Conservation (phyloP, 2,888 invertebrate genomes). For the Suillia variegata region DNA sequence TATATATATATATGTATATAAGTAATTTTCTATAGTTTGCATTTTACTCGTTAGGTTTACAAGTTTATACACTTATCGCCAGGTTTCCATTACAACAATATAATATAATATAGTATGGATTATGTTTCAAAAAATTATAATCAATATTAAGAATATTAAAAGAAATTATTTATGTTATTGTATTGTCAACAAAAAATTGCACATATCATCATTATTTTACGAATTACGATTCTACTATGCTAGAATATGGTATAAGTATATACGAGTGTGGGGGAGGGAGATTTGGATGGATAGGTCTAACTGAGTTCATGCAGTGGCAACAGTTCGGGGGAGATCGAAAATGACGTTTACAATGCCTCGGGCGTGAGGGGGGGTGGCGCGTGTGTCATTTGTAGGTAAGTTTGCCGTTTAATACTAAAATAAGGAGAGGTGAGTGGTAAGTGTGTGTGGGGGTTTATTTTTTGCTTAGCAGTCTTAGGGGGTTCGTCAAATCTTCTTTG, state of each 20-base stretch:
- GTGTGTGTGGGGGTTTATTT: too few species aligned
- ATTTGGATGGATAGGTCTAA: neutral
- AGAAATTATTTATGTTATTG: conserved; percentile 13
- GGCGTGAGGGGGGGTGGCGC: too few species aligned
- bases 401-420: neutral
- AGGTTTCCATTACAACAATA: too few species aligned
- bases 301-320: neutral
- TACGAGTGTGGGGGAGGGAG: neutral
- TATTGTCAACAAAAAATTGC: conserved; percentile 47
- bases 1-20: too few species aligned
- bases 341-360: neutral
- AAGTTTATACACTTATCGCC: neutral
- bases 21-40: neutral
- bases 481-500: neutral
- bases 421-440: neutral
- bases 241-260: neutral
- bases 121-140: too few species aligned
- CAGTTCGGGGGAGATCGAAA: neutral
- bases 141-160: neutral
- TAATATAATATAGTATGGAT: too few species aligned
- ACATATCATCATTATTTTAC: conserved; percentile 29
- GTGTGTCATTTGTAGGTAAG: too few species aligned
- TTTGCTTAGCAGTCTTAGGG: conserved; percentile 2
- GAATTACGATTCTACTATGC: neutral
- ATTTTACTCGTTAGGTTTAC: neutral